phyloP scores from a whole-genome alignment of 2,888 invertebrate genomes.

The Caenorhabditis zanzibari region DNA sequence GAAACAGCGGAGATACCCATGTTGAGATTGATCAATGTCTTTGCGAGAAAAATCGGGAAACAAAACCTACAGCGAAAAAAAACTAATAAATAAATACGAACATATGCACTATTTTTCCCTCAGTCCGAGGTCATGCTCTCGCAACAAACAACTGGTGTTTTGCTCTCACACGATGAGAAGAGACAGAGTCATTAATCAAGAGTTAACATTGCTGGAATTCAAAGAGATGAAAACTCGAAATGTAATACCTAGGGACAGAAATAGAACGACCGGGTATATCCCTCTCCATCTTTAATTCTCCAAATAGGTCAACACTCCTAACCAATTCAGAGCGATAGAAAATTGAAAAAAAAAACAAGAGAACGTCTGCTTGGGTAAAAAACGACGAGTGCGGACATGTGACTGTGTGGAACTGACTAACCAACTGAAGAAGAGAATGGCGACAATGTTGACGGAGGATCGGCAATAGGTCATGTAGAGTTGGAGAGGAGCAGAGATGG shows the following conservation, averaged over 20 bases:
- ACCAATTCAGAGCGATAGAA: background rate
- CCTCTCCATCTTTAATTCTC: conserved; percentile 19
- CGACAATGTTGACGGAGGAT: conserved; percentile 39
- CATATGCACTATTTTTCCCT: background rate
- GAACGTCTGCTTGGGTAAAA: conserved; percentile 35
- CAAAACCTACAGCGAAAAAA: background rate
- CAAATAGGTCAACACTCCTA: conserved; percentile 22
- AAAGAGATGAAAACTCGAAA: background rate
- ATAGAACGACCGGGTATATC: conserved; percentile 17
- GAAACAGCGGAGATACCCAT: background rate
- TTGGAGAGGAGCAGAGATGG: conserved; percentile 39
- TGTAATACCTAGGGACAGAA: background rate
- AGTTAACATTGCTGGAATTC: background rate
- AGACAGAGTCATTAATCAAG: conserved; percentile 24
- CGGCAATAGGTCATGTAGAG: conserved; percentile 9
- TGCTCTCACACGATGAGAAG: conserved; percentile 9
- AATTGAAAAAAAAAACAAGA: conserved; percentile 21
- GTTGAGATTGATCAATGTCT: background rate
- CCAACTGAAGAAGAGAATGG: conserved; percentile 38
- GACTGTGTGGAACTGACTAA: conserved; percentile 39
- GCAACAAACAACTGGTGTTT: conserved; percentile 17
- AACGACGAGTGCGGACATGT: conserved; percentile 32
- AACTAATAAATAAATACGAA: background rate
- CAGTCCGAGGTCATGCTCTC: conserved; percentile 16
- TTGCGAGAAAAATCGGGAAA: background rate